Base-by-base conservation (phyloP, 2,113 vertebrate species). In the Atlantisia rogersi region DNA sequence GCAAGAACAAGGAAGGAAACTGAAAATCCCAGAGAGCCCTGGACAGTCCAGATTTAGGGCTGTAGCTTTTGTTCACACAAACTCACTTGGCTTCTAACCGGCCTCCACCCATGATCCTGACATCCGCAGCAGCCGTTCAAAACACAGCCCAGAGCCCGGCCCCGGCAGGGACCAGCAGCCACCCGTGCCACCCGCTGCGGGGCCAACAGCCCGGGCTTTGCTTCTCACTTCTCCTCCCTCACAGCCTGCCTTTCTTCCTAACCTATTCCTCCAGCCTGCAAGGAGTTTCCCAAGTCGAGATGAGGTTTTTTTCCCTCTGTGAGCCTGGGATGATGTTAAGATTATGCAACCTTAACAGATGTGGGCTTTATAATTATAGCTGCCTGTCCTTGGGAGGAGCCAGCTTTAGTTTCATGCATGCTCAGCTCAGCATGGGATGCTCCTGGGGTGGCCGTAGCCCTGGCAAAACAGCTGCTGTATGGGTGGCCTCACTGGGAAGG, bases 1-100 rank as follows among this genome's bases (percentile, higher is more conserved):
- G 98, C 98, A 98, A 99, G 98, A 98, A 98, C 98, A 97, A 99
- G 99, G 99, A 99, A 99, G 99, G 99, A 99, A 99, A 98, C 67
- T 58, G 81, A 98, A 97, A 97, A 98, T 98, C 98, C 98, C 98
- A 73, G 52, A 80, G 97, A 98, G 97, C 97, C 95, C 97, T 88
- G 97, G 97, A 97, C 97, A 75, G 97, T 97, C 98, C 99, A 98
- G 98, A 98, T 98, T 98, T 98, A 99, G 98, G 98, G 98, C 97
- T 91, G 94, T 92, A 97, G 96, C 99, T 98, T 99, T 99, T 99
- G 99, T 99, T 99, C 98, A 84, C 98, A 98, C 96, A 98, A 97
- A 98, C 97, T 87, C 96, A 89, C 97, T 97, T 98, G 98, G 97
- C 98, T 99, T 97, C 98, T 84, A 98, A 98, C 96, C 63, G 97